Conservation (phyloP, 2,797 vertebrate genomes). For the Schizopygopsis pylzovi region DNA sequence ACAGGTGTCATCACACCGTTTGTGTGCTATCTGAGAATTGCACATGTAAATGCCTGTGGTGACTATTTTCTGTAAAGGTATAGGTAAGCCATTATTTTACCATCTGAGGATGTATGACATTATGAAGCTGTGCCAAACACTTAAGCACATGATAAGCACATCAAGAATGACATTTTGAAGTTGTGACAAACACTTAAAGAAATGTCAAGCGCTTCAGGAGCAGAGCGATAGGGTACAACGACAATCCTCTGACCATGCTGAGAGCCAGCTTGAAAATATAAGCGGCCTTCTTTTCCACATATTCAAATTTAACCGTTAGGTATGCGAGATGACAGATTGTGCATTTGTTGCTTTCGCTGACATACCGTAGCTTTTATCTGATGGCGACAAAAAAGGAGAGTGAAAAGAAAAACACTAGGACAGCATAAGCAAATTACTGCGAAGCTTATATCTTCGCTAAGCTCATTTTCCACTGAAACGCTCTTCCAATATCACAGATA, state of each 20-base stretch:
- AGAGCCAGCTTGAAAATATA: slow-evolving; percentile 26
- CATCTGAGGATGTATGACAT: slow-evolving; percentile 34
- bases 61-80: slow-evolving; percentile 8
- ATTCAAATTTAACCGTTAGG: slow-evolving; percentile 25
- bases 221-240: slow-evolving; percentile 7
- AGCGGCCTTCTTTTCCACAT: neutral
- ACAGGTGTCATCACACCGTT: neutral
- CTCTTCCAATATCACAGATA: slow-evolving; percentile 50
- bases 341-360: slow-evolving; percentile 3
- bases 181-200: slow-evolving; percentile 51
- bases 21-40: slow-evolving; percentile 20
- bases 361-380: slow-evolving; percentile 14
- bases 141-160: slow-evolving; percentile 48
- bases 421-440: slow-evolving; percentile 53
- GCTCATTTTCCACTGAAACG: slow-evolving; percentile 58
- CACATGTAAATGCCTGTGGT: slow-evolving; percentile 15
- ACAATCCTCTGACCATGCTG: slow-evolving; percentile 35
- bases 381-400: neutral
- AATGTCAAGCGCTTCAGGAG: slow-evolving; percentile 44
- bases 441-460: slow-evolving; percentile 53
- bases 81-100: slow-evolving; percentile 4
- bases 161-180: slow-evolving; percentile 48
- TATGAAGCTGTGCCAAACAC: slow-evolving; percentile 35
- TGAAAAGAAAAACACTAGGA: slow-evolving; percentile 44
- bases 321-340: slow-evolving; percentile 34